Base-by-base conservation (phyloP, 2,113 vertebrate species). In the Gymnogyps californianus region DNA sequence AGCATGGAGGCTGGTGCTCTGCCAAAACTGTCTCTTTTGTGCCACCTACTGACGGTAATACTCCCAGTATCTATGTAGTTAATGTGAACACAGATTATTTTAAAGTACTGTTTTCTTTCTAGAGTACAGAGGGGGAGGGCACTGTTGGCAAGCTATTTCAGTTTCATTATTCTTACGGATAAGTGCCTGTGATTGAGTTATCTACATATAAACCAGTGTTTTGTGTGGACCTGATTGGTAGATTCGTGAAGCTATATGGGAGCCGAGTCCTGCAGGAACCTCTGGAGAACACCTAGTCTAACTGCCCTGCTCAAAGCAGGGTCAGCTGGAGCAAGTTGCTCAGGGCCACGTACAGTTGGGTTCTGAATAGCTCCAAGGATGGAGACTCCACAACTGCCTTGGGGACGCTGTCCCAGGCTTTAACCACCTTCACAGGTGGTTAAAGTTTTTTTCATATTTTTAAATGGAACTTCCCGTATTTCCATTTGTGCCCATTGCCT, bases 31-130 rank as follows among this genome's bases (percentile, higher is more conserved):
- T 18, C 74, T 52, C 95, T 74, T 61, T 26, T 59, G 74, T 94
- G 96, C 95, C 95, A 83, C 85, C 92, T 90, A 12, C 92, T 38
- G 95, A 54, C 84, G 17, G 54, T 3, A 11, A 8, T 6, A 2
- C 36, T 70, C 59, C 26, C 32, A 0, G 0, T 9, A 13, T 5
- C 8, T 1, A 3, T 5, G n/a, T 6, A 8, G 17, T 40, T 44
- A 7, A 5, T 5, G 24, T 3, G 44, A 58, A 20, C 38, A 3
- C 11, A 1, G 40, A 10, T 24, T 12, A 4, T 46, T 87, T 78
- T 25, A 31, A 67, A 87, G 34, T 21, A 9, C 1, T 11, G 16
- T 3, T 71, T 62, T 42, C 52, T 83, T 72, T 55, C 70, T 14
- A 0, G 7, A 47, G 52, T 29, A 15, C 13, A 10, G 42, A 17